Evolutionary conservation across 2,888 invertebrate species (phyloP), one percentile per base, ranked within the genome.

Genomic region (Sphecodes monilicornis): DNA sequence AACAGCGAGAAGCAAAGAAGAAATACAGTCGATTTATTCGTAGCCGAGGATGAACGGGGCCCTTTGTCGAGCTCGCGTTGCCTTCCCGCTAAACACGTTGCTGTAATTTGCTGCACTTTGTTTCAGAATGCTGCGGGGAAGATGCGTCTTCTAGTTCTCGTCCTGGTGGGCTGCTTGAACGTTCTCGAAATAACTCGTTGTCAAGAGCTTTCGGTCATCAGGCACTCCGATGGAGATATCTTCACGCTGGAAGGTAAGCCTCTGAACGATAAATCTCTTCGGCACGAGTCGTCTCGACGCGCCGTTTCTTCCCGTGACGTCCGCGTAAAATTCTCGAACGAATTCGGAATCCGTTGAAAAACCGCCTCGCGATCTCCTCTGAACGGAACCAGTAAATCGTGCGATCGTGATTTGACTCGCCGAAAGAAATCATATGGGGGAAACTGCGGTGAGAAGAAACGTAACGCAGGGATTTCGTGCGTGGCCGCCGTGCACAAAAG

Each of bases 81-180:
- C 64, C 71, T 54, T 66, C 39, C 16, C 41, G 41, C 13, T 36
- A 8, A 66, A 50, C 60, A 26, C 73, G 18, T 39, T 64, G 57
- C 71, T 39, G 57, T 83, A 82, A 84, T 84, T 80, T 36, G 79
- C 74, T 82, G 46, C 85, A 85, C 89, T 82, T 85, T 76, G 79
- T 93, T 93, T 57, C 92, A 94, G 94, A 93, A 94, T 94, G 94
- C 94, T 90, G 92, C 91, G 92, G 89, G 89, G 90, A 94, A 94
- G 91, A 94, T 94, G 94, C 92, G 91, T 91, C 92, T 93, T 90
- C 91, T 92, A 92, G 90, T 90, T 85, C 87, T 93, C 87, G 90
- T 93, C 87, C 86, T 94, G 83, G 89, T 90, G 84, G 86, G 92
- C 90, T 91, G 88, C 88, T 89, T 93, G 84, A 91, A 92, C 88